Base-by-base conservation (phyloP, 2,888 invertebrate species). In the Trisateles emortualis region DNA sequence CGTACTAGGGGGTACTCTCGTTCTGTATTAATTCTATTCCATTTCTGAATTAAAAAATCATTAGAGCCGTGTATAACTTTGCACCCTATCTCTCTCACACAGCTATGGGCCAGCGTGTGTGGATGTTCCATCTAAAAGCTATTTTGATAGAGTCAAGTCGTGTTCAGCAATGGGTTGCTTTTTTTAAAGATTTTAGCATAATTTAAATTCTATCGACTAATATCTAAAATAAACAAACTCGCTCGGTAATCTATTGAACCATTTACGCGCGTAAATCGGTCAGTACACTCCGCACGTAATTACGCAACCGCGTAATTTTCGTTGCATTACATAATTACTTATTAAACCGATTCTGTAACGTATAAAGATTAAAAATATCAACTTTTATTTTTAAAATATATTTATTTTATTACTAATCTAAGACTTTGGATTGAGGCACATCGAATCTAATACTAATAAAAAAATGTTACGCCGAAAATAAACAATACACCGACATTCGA, bases 391-490 rank as follows among this genome's bases (percentile, higher is more conserved):
- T 51, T 54, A 19, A 19, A 19, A 3, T 39, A 40, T 55, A 46
- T 61, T 32, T 39, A 19, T 32, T 33, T 43, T 26, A 43, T 52
- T 47, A 50, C 58, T 68, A 72, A 52, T 56, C 63, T 74, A 79
- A 69, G 68, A 74, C 79, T 74, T 76, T 73, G 67, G 60, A 44
- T 57, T 78, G 62, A 83, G 83, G 83, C 84, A 83, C 81, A 79
- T 79, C 42, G 68, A 74, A 68, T 64, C 52, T 63, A 50, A n/a
- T 22, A 36, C 35, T 48, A 24, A 14, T 17, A 11, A 38, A 4
- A 3, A 17, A 17, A 38, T 1, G n/a, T 17, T 38, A 10, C n/a
- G n/a, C 38, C 9, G 16, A 16, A 36, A 3, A 14, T 16, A 16
- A 36, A 8, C 3, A 1, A 4, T 9, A 36, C 16, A 3, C 14